Conservation (phyloP, 2,888 invertebrate genomes). For the Rotaria magnacalcarata region DNA sequence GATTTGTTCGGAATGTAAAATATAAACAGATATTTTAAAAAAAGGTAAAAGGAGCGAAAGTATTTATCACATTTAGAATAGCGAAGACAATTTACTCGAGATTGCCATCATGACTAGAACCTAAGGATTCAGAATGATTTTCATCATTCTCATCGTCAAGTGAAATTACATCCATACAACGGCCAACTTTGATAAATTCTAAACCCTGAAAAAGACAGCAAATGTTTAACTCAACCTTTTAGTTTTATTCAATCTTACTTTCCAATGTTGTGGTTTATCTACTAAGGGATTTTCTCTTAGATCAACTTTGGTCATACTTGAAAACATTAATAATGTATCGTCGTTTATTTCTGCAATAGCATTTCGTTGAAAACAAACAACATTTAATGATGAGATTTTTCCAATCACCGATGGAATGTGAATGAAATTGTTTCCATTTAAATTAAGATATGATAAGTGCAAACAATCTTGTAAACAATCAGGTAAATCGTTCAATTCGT, state of each 20-base stretch:
- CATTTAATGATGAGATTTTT: conserved; percentile 39
- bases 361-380: conserved; percentile 39
- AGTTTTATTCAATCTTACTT: background rate
- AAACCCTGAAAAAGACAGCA: background rate
- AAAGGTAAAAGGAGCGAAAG: background rate
- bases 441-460: conserved; percentile 39
- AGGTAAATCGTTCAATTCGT: conserved; percentile 41
- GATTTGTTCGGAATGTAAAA: background rate
- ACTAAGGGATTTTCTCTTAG: conserved; percentile 44
- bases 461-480: conserved; percentile 28
- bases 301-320: conserved; percentile 38
- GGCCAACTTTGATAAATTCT: conserved; percentile 14
- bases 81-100: background rate
- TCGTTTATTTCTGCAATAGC: conserved; percentile 41
- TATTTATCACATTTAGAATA: background rate
- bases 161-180: background rate
- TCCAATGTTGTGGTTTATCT: conserved; percentile 33
- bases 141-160: background rate
- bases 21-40: too few species aligned
- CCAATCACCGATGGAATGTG: conserved; percentile 38
- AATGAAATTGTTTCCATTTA: conserved; percentile 34
- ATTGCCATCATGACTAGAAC: background rate
- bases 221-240: background rate
- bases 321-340: conserved; percentile 36
- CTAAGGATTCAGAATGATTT: background rate